Base-by-base conservation (phyloP, 2,888 invertebrate genomes). In the Synanthedon vespiformis region DNA sequence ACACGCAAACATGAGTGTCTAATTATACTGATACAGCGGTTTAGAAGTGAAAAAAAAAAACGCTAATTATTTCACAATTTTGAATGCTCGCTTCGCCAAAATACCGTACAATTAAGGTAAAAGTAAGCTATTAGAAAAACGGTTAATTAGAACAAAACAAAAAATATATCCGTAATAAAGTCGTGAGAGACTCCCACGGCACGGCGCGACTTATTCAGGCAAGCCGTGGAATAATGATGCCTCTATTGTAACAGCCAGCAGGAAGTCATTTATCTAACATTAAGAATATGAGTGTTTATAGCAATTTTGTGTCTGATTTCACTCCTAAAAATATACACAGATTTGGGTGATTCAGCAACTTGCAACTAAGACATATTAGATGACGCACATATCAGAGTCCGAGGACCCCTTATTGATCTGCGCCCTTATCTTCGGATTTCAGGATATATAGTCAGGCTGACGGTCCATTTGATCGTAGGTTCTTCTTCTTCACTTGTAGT, bases 211-310 rank as follows among this genome's bases (percentile, higher is more conserved):
- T 77, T 73, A 80, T 83, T 82, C 80, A 77, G 68, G 70, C 62
- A 57, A 68, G 67, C 65, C 67, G 72, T 65, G 69, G 78, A 80
- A 79, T 87, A 86, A 87, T 86, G 86, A 85, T 79, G 83, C 72
- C 75, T 78, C 84, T 69, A 86, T 86, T 87, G 86, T 87, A 69
- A 67, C 67, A 70, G 68, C 61, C 72, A 78, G 79, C 86, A 86
- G 87, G 87, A 87, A 87, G 87, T 86, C 74, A 84, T 86, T 87
- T 87, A 86, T 86, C 86, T 85, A 83, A 78, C 86, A 87, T 86
- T 85, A 85, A 83, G 83, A 86, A 86, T 87, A 86, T 86, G 80
- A 86, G 76, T 79, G 84, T 84, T 85, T 80, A 80, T 73, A 85
- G 80, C 80, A 84, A 86, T 87, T 87, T 85, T 70, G 80, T 77